These are phyloP conservation scores for Hetaerina titia DNA, from an alignment of 2,888 invertebrate species.

Conservation along the genomic window DNA sequence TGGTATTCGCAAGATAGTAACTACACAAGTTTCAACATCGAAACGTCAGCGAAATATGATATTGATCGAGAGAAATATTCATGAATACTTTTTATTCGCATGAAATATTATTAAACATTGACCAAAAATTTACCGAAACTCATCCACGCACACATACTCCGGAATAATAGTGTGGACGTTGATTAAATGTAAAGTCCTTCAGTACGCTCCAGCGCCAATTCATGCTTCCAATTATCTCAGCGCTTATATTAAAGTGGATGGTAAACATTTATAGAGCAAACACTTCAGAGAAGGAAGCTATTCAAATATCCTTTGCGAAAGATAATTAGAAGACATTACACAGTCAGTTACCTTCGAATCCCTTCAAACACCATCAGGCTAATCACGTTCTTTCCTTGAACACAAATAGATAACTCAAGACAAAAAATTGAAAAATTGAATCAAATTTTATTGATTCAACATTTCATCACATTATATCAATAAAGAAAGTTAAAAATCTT, in stretches of 20 bases:
- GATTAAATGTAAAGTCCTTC: neutral
- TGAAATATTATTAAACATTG: too few relatives aligned
- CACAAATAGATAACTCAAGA: too few relatives aligned
- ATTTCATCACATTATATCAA: too few relatives aligned
- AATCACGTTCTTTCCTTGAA: neutral
- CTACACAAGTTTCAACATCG: too few relatives aligned
- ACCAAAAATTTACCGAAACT: neutral
- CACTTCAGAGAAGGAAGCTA: neutral
- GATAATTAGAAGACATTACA: neutral
- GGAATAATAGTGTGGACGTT: neutral
- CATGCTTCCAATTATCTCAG: conserved; percentile 7
- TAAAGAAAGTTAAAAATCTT: too few relatives aligned
- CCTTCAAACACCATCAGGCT: neutral
- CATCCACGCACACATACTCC: neutral
- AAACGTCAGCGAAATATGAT: too few relatives aligned
- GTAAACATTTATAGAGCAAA: neutral
- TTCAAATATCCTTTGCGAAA: neutral
- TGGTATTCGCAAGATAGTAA: too few relatives aligned
- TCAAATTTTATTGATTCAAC: neutral
- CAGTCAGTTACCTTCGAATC: neutral
- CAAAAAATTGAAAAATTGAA: neutral
- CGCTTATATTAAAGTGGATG: neutral
- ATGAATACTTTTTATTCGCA: too few relatives aligned
- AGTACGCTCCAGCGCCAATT: neutral
- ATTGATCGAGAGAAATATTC: too few relatives aligned